Evolutionary conservation across 2,113 vertebrate genomes (phyloP), one percentile per base, ranked within the genome.

Genomic region (Talpa occidentalis): DNA sequence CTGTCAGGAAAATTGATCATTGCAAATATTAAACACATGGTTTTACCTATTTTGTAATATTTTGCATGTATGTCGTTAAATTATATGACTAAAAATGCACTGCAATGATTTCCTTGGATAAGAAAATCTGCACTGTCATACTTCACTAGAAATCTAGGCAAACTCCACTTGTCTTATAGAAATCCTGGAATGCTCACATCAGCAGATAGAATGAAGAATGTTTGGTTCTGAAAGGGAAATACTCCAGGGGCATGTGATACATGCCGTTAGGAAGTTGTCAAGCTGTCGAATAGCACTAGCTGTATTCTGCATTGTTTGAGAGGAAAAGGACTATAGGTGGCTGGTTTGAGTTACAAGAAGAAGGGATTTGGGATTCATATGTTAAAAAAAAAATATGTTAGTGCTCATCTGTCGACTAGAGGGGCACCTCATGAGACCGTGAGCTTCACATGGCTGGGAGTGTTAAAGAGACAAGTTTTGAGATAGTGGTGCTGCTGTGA

Each of bases 181-280:
- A 92, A 79, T 74, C 30, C 24, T 26, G 4, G 35, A 15, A 76
- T 64, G 28, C 21, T 67, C 24, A 82, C 17, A 30, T 90, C 9
- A 76, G 59, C 70, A 72, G 44, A 76, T 74, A 82, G 6, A 79
- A 44, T 52, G 47, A n/a, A 60, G 10, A 72, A 15, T 32, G 5
- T 42, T 67, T 81, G 19, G 1, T 37, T 35, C 88, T 88, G 79
- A 72, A 91, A 89, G 52, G 4, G 52, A 86, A 80, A 60, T 79
- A 17, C 64, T 74, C 40, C 3, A 11, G 10, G 24, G n/a, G 26
- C 4, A 73, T 62, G 19, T 78, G 54, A 28, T 56, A 37, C 22
- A 44, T 49, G 22, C 52, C 10, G 77, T 62, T 3, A 1, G 10
- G 44, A 88, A 84, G 35, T n/a, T 21, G 37, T 64, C 56, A 54